Evolutionary conservation across 1,140 invertebrate species (phyloP), one percentile per base, ranked within the genome.

Genomic region (Panagrolaimus sp.): DNA sequence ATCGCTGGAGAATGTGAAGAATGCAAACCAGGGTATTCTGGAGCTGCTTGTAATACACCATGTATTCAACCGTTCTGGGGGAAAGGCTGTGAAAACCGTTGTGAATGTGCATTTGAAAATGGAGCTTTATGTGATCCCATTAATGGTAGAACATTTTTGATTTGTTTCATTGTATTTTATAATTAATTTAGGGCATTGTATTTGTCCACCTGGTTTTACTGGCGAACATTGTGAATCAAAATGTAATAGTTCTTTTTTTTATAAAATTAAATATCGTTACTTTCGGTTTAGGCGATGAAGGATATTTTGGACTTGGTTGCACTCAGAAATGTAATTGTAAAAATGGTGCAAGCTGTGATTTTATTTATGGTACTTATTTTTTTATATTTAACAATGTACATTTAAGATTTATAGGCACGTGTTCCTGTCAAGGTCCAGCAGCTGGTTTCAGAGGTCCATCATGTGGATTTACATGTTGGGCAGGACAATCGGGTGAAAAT

Each of bases 1-100:
- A n/a, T n/a, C n/a, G n/a, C 88, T 46, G 93, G 93, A 0, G 87
- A 89, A 43, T 96, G 93, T 83, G 87, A n/a, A n/a, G n/a, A 92
- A n/a, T 96, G 93, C 81, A 91, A 92, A 4, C 87, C 87, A 0
- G 79, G 79, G 38, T 75, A 57, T 43, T 74, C 46, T 23, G 79
- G 79, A 61, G 23, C 74, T 83, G 84, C 74, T 66, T 91, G 91
- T 48, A 84, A 87, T 66, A 93, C 92, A 83, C 84, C 72, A 20
- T 87, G 86, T 74, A 79, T 82, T 4, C 69, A 75, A 44, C 83
- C 82, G 1, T 77, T 61, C 9, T 87, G 80, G 72, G 86, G 86
- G 1, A 65, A 73, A 4, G 78, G 84, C 64, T 87, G 86, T 76
- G 70, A 72, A 9, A 69, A 78, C 7, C 73, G 80, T 9, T 87